phyloP scores from a whole-genome alignment of 2,888 invertebrate species.

The Drosophila kokeensis region DNA sequence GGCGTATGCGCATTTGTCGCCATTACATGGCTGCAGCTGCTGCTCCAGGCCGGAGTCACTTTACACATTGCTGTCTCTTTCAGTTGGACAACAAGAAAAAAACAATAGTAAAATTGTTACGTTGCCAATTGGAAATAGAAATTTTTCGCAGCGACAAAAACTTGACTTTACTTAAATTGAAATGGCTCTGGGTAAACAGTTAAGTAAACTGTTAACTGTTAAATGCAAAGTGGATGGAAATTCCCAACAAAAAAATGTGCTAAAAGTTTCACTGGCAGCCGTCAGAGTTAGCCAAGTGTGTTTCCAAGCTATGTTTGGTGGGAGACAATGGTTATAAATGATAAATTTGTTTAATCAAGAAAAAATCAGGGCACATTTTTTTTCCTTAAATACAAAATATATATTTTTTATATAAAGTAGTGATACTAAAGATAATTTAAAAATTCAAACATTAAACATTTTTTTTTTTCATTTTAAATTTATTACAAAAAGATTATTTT shows the following conservation, averaged over 20 bases:
- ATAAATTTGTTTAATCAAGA: neutral
- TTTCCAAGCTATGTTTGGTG: neutral
- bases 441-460: no score
- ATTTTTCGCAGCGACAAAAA: constrained; percentile 29
- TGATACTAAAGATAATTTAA: no score
- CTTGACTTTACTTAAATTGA: constrained; percentile 38
- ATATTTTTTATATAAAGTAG: no score
- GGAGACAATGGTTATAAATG: neutral
- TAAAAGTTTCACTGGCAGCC: constrained; percentile 1
- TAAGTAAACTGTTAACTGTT: constrained; percentile 33
- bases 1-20: constrained; percentile 80
- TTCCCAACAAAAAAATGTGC: constrained; percentile 12
- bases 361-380: neutral
- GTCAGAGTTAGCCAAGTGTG: neutral
- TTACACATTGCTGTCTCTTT: constrained; percentile 34
- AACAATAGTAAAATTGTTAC: constrained; percentile 44
- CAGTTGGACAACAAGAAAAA: constrained; percentile 15
- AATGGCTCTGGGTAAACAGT: constrained; percentile 39
- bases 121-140: constrained; percentile 37
- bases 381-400: neutral
- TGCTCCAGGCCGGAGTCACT: constrained; percentile 25
- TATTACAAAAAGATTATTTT: no score
- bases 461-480: neutral
- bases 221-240: constrained; percentile 19
- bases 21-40: constrained; percentile 52